Percentiles rank a stretch among this genome's conserved stretches.
phyloP scores from a whole-genome alignment of 2,113 vertebrate species.

The Cricetomys ansorgei region DNA sequence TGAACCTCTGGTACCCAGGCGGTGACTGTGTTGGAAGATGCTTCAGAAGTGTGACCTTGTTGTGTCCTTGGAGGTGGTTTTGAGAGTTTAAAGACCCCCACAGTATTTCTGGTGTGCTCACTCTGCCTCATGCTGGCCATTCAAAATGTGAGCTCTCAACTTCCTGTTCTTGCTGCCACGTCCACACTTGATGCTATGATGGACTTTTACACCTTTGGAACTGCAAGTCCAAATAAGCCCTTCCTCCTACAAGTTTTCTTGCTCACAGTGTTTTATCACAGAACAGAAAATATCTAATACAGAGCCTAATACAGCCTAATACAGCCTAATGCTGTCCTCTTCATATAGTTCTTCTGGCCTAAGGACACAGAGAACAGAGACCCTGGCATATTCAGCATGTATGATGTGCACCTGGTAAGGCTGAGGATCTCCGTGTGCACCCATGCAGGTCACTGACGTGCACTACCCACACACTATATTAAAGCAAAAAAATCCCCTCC shows the following conservation, averaged over 20 bases:
- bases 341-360: not conserved
- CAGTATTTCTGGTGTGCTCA: not conserved
- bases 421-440: not conserved
- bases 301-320: no score
- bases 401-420: not conserved
- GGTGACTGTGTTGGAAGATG: not conserved
- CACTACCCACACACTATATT: accelerated
- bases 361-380: not conserved
- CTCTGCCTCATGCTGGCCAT: not conserved
- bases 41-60: not conserved
- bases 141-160: not conserved
- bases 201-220: not conserved
- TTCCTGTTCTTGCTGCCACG: not conserved
- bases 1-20: not conserved
- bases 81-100: not conserved
- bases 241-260: not conserved
- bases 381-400: not conserved
- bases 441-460: not conserved
- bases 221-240: not conserved
- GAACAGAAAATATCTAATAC: not conserved
- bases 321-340: no score
- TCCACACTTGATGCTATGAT: not conserved
- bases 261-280: not conserved
- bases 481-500: not conserved
- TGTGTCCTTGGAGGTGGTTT: not conserved